A percentile compares a stretch with the other conserved stretches of the same genome.
Evolutionary conservation across 2,888 invertebrate genomes (phyloP).

Genomic region (Abrostola triplasia): DNA sequence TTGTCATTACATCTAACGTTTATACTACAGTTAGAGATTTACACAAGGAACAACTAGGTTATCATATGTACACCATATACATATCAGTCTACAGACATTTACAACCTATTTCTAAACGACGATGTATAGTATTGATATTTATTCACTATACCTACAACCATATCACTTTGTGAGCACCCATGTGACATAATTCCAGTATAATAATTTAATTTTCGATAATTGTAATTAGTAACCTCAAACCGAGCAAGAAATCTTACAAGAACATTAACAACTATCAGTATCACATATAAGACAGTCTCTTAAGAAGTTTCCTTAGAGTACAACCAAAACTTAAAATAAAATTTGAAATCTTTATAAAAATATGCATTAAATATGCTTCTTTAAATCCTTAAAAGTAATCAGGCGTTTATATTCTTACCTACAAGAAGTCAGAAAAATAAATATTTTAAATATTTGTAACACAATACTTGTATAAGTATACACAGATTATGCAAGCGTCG

Average conservation of each 20-base stretch:
- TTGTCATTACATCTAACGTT: slow-evolving; percentile 34
- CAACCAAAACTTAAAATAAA: slow-evolving; percentile 67
- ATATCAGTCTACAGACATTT: slow-evolving; percentile 52
- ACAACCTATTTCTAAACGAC: slow-evolving; percentile 41
- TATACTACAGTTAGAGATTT: slow-evolving; percentile 35
- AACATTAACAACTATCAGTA: slow-evolving; percentile 73
- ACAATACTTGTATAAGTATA: slow-evolving; percentile 37
- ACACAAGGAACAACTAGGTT: slow-evolving; percentile 43
- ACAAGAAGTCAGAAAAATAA: slow-evolving; percentile 49
- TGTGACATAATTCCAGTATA: slow-evolving; percentile 46
- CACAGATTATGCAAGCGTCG: slow-evolving; percentile 39
- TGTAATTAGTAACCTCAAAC: slow-evolving; percentile 48
- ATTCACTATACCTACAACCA: slow-evolving; percentile 45
- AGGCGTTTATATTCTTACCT: slow-evolving; percentile 54
- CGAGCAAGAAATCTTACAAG: slow-evolving; percentile 58
- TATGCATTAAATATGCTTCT: slow-evolving; percentile 59
- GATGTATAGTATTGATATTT: slow-evolving; percentile 38
- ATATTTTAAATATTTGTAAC: slow-evolving; percentile 39
- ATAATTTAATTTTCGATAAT: slow-evolving; percentile 49
- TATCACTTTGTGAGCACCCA: slow-evolving; percentile 54
- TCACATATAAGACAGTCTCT: slow-evolving; percentile 80
- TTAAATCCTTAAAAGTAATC: slow-evolving; percentile 57
- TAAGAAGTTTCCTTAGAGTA: slow-evolving; percentile 72
- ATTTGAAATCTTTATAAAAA: slow-evolving; percentile 64
- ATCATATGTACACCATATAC: slow-evolving; percentile 47